Base-by-base conservation (phyloP, 1,140 invertebrate genomes). In the fruit fly (Drosophila melanogaster) region DNA sequence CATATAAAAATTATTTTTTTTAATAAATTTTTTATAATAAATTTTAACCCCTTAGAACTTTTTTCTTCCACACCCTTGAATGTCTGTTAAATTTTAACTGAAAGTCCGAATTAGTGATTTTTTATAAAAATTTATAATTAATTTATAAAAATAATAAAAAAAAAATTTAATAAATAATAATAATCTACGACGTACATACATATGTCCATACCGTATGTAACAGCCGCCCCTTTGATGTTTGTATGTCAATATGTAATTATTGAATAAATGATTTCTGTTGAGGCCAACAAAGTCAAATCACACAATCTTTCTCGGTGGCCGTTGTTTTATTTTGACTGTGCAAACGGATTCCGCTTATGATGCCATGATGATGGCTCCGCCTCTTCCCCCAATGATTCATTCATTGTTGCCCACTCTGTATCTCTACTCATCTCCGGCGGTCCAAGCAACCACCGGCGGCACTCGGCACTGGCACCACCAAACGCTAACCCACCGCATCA, bases 311-410 rank as follows among this genome's bases (percentile, higher is more conserved):
- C 35, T 30, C 19, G 35, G 61, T 74, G 47, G 26, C 24, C 57
- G 40, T 46, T 47, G 41, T 53, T 74, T 73, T 75, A 62, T 73
- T 75, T 74, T 15, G 58, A 38, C 51, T 55, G 41, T 64, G 43
- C 59, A 30, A 58, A 56, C 43, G 53, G 24, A 75, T 26, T 60
- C 19, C 17, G 49, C 24, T 79, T 76, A 87, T 86, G 83, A 81
- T 85, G 70, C 81, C 83, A 86, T 79, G 71, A 65, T 72, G 44
- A 22, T 22, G 43, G 65, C 66, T 75, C 78, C 67, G 81, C 56
- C 44, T 50, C 26, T 15, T 37, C 30, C 19, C 59, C 44, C 12
- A 49, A 77, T 89, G 83, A 87, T 87, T 87, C 83, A 87, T 89
- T 87, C 84, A 87, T 79, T 53, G 51, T 41, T 47, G 54, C 46